Evolutionary conservation across 2,888 invertebrate genomes (phyloP), one percentile per base, ranked within the genome.

Genomic region (Hedychridium roseum): DNA sequence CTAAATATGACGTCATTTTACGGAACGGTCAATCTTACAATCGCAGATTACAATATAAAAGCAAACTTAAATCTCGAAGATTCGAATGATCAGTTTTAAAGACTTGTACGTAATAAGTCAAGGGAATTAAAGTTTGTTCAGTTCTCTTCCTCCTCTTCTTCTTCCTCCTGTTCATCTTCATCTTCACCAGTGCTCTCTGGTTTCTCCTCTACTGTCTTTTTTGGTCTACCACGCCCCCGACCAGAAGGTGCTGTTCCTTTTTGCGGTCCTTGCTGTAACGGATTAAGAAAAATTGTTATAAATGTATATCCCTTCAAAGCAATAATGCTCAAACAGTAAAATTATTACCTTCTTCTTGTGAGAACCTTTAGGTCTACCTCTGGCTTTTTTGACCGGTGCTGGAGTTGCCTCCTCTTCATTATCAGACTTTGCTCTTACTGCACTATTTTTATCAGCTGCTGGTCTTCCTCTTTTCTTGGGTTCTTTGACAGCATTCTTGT

Each of bases 181-280:
- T 78, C 78, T 34, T 78, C 78, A 3, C 77, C 78, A 23, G 76
- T 73, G 40, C 78, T 77, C 50, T 79, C 78, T 11, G 77, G 74
- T 58, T 79, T 79, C 32, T 79, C 78, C 60, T 79, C 78, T 47
- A 74, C 74, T 60, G 78, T 79, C 61, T 79, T 78, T 52, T 73
- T 60, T 51, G 76, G 66, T 32, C 78, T 76, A 48, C 78, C 77
- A 30, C 77, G 76, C 43, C 78, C 73, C 3, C 76, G 73, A 17
- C 70, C 53, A 23, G 73, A 59, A 46, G 73, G 49, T 50, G 56
- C 59, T 23, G 63, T 46, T 20, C 67, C 57, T 68, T 76, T 76
- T 35, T 70, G 64, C 43, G 66, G 37, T 48, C 66, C 72, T 61
- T 61, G 56, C 70, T 67, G 32, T 12, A 63, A 57, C n/a, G n/a